Evolutionary conservation across 2,797 vertebrate species (phyloP), one percentile per base, ranked within the genome.

Genomic region (Meda fulgida): DNA sequence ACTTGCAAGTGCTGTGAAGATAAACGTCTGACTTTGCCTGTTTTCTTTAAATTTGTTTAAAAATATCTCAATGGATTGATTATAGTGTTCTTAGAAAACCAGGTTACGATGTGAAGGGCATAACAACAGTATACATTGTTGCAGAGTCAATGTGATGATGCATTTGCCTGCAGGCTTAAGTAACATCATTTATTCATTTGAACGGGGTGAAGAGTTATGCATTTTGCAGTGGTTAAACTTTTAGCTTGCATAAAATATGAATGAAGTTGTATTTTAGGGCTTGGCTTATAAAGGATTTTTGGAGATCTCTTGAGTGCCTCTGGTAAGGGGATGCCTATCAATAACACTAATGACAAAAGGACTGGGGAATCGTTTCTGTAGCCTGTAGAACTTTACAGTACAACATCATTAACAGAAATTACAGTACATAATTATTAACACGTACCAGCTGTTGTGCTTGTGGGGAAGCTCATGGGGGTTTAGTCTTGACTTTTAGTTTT

Each of bases 151-250:
- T 55, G 63, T 34, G 63, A 78, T 84, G 43, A 84, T 84, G 31
- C 14, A 10, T 51, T 38, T 75, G 7, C 11, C 38, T 70, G 34
- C 26, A n/a, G 75, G 29, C 65, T 34, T 69, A 84, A 84, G 73
- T 78, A 58, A 58, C 63, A 84, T 84, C 8, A 84, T 78, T 84
- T 70, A 84, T 84, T 84, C 26, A 84, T 26, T 9, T 55, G 36
- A 78, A 70, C 13, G 13, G 65, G 65, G 71, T 38, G 83, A 80
- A 66, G 73, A 78, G 34, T 70, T 78, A 58, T 78, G 46, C 51
- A 60, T 70, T 84, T 83, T 40, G 60, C 72, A 67, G 72, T 55
- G 60, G 31, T 83, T 76, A 55, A 83, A 83, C 72, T 67, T 83
- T 84, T 70, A 84, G 65, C 26, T 13, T 58, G 29, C n/a, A 78